Evolutionary conservation across 2,888 invertebrate genomes (phyloP).

Genomic region (Mythimna pallens): DNA sequence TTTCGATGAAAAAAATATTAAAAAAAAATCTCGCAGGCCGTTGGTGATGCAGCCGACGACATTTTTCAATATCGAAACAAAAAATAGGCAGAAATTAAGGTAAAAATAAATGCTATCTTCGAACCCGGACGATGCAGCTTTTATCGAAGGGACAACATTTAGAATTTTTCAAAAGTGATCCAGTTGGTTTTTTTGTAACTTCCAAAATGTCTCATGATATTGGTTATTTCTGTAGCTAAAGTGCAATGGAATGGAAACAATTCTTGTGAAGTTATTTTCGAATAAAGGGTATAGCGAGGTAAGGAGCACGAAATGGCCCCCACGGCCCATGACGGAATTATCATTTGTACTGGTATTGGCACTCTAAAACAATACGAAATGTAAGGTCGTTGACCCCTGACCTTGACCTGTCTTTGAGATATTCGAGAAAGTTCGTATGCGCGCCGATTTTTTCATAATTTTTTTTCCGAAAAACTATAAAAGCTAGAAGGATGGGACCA

Average conservation of each 20-base stretch:
- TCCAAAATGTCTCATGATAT: slow-evolving; percentile 13
- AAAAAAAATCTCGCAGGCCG: slow-evolving; percentile 69
- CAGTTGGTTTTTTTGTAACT: background rate
- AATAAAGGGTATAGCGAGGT: too few species aligned
- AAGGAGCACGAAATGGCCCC: too few species aligned
- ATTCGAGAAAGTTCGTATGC: too few species aligned
- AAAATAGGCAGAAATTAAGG: slow-evolving; percentile 71
- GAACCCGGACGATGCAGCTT: slow-evolving; percentile 53
- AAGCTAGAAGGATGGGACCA: too few species aligned
- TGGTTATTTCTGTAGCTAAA: slow-evolving; percentile 18
- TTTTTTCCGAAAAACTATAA: too few species aligned
- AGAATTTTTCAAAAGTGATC: slow-evolving; percentile 22
- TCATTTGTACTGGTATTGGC: too few species aligned
- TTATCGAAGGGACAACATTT: slow-evolving; percentile 58
- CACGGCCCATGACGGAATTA: too few species aligned
- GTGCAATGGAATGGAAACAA: slow-evolving; percentile 16
- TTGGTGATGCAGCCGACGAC: slow-evolving; percentile 83
- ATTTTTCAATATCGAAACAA: slow-evolving; percentile 85
- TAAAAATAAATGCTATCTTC: slow-evolving; percentile 68
- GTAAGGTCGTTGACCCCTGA: too few species aligned
- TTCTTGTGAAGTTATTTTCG: slow-evolving; percentile 21
- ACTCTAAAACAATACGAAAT: too few species aligned
- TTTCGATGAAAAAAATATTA: slow-evolving; percentile 76
- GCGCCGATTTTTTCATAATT: too few species aligned
- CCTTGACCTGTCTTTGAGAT: too few species aligned